phyloP scores from a whole-genome alignment of 2,888 invertebrate genomes.

The Lordiphosa fenestrarum region DNA sequence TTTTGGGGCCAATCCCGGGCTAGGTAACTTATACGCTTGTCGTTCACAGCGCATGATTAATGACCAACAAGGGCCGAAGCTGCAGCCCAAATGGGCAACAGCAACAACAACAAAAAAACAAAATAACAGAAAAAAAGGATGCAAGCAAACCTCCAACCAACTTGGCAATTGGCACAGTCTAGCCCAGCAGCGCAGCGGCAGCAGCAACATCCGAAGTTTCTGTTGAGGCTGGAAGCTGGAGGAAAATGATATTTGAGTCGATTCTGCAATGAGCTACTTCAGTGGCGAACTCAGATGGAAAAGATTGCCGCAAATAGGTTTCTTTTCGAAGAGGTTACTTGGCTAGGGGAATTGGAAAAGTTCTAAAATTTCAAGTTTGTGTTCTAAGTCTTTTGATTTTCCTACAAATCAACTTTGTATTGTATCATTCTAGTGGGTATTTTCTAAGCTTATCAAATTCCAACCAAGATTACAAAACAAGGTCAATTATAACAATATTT shows the following conservation, averaged over 20 bases:
- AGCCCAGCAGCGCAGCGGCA: conserved; percentile 11
- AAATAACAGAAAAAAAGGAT: conserved; percentile 39
- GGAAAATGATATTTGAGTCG: conserved; percentile 58
- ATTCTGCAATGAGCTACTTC: conserved; percentile 64
- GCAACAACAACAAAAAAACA: conserved; percentile 4
- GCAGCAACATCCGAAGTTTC: conserved; percentile 8
- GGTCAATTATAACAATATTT: no score
- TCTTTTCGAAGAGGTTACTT: not conserved
- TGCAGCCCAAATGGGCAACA: conserved; percentile 51
- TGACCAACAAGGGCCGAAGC: conserved; percentile 77
- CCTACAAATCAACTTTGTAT: no score
- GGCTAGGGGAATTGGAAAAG: no score
- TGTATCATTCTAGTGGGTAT: no score
- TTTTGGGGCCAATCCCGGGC: conserved; percentile 67
- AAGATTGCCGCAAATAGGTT: not conserved
- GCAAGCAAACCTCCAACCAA: conserved; percentile 15
- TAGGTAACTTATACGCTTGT: conserved; percentile 74
- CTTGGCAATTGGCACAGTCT: conserved; percentile 50
- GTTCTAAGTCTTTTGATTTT: conserved; percentile 2
- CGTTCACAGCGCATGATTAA: conserved; percentile 77
- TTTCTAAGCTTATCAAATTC: no score
- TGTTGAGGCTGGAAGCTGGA: conserved; percentile 15
- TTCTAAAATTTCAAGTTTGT: not conserved
- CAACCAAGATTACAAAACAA: no score
- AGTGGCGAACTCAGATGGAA: conserved; percentile 31